Evolutionary conservation across 2,888 invertebrate species (phyloP).

Genomic region (Incurvaria masculella): DNA sequence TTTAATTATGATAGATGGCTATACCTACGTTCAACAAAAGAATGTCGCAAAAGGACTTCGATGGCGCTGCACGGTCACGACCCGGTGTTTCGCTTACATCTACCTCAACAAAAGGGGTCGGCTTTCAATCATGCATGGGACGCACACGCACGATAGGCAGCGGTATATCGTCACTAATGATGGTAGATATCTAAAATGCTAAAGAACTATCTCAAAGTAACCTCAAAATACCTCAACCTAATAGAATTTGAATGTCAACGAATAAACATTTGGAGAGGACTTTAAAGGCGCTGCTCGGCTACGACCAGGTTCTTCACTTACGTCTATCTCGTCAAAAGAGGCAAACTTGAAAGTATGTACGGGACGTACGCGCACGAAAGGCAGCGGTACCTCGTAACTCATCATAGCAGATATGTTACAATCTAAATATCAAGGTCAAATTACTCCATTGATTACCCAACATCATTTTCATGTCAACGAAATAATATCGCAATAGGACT

Average conservation of each 20-base stretch:
- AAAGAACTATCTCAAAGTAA: too few relatives aligned
- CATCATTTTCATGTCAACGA: constrained; percentile 20
- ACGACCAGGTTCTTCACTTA: too few relatives aligned
- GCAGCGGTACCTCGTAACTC: background rate
- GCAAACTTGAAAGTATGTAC: background rate
- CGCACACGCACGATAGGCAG: background rate
- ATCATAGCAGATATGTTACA: background rate
- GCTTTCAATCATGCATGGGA: background rate
- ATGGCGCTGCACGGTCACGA: constrained; percentile 33
- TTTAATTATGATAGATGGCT: constrained; percentile 23
- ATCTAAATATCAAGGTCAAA: too few relatives aligned
- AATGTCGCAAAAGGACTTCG: constrained; percentile 23
- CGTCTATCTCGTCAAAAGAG: background rate
- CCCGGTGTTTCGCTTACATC: constrained; percentile 27
- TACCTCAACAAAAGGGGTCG: background rate
- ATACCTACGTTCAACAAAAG: constrained; percentile 32
- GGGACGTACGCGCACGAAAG: background rate
- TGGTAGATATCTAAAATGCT: background rate
- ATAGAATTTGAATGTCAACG: constrained; percentile 20
- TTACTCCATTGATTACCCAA: too few relatives aligned
- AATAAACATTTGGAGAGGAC: constrained; percentile 23
- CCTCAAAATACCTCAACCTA: too few relatives aligned
- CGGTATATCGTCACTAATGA: background rate
- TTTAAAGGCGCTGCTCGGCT: constrained; percentile 11
- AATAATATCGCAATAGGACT: constrained; percentile 24